Evolutionary conservation across 1,140 invertebrate genomes (phyloP), one percentile per base, ranked within the genome.

Genomic region (Papilio machaon): DNA sequence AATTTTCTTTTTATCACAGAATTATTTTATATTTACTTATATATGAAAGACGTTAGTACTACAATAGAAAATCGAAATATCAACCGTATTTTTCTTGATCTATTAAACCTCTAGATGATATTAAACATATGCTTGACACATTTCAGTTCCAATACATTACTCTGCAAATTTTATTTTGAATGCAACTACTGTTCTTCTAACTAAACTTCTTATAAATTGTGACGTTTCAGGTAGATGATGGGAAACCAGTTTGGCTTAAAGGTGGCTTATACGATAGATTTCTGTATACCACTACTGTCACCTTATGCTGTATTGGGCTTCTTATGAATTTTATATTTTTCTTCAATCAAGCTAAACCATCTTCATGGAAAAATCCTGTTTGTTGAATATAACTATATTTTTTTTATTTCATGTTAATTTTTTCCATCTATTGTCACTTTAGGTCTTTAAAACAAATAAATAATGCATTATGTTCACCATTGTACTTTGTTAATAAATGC

Each of bases 211-310:
- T 58, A 19, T 58, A 58, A n/a, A 64, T 43, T 78, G 8, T 64
- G n/a, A 58, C 38, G 54, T 94, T 88, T 89, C 88, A 96, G 95
- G 88, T 91, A 60, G 93, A 95, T 23, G 95, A 96, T 89, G 96
- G 95, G 17, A 87, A 94, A 73, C 96, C 96, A 2, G 89, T 96
- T n/a, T 96, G 95, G 85, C 86, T 97, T 38, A 97, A 97, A 89
- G 91, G 93, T 30, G 96, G 96, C 5, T 54, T 89, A 2, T 83
- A 86, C n/a, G 96, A 97, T 85, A 95, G 95, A 82, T 82, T 96
- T 8, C 80, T 96, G 0, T 96, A 95, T 82, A 88, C 86, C 4
- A 43, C 93, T 2, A 96, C 96, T 10, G 43, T 95, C 23, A 82
- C 87, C 11, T 35, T 93, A 0, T 91, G 93, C 82, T 79, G 85